phyloP scores from a whole-genome alignment of 2,888 invertebrate species.

The Cerastis leucographa region DNA sequence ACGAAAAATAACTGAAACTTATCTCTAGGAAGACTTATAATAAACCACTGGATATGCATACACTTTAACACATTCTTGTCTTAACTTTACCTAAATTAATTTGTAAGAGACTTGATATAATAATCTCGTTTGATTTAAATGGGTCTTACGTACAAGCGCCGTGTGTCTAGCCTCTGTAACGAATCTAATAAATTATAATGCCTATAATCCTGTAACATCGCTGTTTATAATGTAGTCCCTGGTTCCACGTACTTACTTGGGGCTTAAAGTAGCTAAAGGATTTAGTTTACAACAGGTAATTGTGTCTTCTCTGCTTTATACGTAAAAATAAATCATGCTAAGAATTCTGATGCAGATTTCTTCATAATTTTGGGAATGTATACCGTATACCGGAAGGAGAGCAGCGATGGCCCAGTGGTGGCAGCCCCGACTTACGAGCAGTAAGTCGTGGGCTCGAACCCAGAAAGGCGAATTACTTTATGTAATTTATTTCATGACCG shows the following conservation, averaged over 20 bases:
- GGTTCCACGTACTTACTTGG: background rate
- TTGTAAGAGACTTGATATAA: conserved; percentile 14
- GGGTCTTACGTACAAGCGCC: conserved; percentile 15
- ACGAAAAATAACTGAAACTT: background rate
- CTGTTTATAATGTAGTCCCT: conserved; percentile 5
- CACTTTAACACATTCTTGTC: background rate
- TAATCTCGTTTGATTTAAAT: conserved; percentile 37
- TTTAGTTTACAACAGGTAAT: background rate
- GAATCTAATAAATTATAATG: conserved; percentile 28
- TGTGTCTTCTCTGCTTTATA: background rate
- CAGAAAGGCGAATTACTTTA: no score
- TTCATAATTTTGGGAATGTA: background rate
- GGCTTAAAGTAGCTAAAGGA: background rate
- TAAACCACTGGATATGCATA: background rate
- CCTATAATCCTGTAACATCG: conserved; percentile 16
- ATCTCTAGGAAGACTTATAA: background rate
- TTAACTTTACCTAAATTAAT: conserved; percentile 7
- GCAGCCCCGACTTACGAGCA: no score
- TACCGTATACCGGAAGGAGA: no score
- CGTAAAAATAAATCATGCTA: background rate
- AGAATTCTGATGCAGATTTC: background rate
- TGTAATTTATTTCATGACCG: no score
- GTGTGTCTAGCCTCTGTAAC: conserved; percentile 23
- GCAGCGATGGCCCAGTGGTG: no score
- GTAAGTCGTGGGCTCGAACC: no score